Evolutionary conservation across 2,888 invertebrate species (phyloP).

Genomic region (Dinocampus coccinellae): DNA sequence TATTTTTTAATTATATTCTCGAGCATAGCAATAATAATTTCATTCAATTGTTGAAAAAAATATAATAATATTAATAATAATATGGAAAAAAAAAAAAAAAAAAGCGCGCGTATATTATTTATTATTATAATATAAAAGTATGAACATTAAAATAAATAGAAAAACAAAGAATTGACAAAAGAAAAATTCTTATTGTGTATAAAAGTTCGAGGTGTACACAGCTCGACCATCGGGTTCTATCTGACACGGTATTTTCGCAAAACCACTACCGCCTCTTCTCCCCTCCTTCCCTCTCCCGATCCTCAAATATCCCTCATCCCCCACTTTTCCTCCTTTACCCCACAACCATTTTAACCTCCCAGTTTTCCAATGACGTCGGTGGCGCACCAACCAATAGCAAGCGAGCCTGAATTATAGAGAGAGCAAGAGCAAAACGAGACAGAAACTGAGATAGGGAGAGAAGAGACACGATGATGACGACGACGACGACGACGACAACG

Average conservation of each 20-base stretch:
- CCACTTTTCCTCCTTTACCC: constrained; percentile 22
- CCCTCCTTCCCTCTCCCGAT: constrained; percentile 30
- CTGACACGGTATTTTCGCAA: constrained; percentile 62
- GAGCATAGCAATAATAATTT: too few relatives aligned
- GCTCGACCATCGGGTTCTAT: constrained; percentile 57
- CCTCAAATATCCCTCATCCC: constrained; percentile 22
- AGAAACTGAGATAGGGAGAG: constrained; percentile 27
- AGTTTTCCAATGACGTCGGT: constrained; percentile 63
- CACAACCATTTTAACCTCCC: constrained; percentile 55
- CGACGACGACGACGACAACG: constrained; percentile 27
- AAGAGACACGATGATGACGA: constrained; percentile 35
- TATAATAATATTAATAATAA: too few relatives aligned
- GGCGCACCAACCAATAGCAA: constrained; percentile 58
- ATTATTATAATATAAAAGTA: neutral
- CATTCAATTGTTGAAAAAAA: too few relatives aligned
- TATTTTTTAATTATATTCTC: too few relatives aligned
- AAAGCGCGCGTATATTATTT: too few relatives aligned
- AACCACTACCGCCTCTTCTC: constrained; percentile 53
- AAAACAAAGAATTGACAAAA: neutral
- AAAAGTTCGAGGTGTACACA: constrained; percentile 50
- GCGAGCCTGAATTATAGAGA: constrained; percentile 61
- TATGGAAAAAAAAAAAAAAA: too few relatives aligned
- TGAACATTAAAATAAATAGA: neutral
- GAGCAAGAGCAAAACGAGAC: constrained; percentile 43
- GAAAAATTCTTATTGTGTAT: constrained; percentile 37